phyloP scores from a whole-genome alignment of 2,797 vertebrate species.

The Liasis olivaceus region DNA sequence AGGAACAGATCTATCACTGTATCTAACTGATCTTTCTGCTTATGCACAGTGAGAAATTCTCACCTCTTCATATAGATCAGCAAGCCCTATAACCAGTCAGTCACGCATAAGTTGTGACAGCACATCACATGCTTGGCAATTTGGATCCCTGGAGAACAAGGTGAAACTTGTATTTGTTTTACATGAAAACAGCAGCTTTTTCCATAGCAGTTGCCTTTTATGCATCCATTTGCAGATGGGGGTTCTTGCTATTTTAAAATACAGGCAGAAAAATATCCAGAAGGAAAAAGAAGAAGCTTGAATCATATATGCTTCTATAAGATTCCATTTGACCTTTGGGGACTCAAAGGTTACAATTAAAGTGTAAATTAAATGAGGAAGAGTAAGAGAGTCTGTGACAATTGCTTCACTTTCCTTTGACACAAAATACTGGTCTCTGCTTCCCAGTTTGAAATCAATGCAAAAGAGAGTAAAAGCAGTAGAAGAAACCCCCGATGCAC shows the following conservation, averaged over 20 bases:
- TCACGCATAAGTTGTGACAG: constrained; percentile 72
- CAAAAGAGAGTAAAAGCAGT: not conserved
- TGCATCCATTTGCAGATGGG: constrained; percentile 35
- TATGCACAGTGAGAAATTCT: constrained; percentile 79
- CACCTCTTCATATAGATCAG: constrained; percentile 78
- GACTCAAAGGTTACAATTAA: not conserved
- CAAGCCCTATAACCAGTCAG: constrained; percentile 70
- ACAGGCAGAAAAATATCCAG: constrained; percentile 7
- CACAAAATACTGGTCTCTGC: not conserved
- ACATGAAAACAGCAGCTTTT: constrained; percentile 59
- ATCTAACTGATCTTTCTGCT: constrained; percentile 78
- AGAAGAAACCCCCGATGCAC: not conserved
- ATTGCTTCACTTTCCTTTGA: not conserved
- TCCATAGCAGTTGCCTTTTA: constrained; percentile 22
- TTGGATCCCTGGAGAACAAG: constrained; percentile 67
- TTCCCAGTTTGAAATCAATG: not conserved
- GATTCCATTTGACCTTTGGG: constrained; percentile 41
- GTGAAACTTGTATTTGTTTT: constrained; percentile 62
- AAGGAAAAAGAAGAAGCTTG: constrained; percentile 38
- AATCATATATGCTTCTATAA: constrained; percentile 14
- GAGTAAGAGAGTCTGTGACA: not conserved
- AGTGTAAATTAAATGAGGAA: constrained; percentile 16
- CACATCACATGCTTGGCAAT: constrained; percentile 65
- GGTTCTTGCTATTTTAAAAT: constrained; percentile 39
- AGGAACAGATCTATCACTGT: constrained; percentile 76